Base-by-base conservation (phyloP, 2,888 invertebrate species). In the Lottia scabra region DNA sequence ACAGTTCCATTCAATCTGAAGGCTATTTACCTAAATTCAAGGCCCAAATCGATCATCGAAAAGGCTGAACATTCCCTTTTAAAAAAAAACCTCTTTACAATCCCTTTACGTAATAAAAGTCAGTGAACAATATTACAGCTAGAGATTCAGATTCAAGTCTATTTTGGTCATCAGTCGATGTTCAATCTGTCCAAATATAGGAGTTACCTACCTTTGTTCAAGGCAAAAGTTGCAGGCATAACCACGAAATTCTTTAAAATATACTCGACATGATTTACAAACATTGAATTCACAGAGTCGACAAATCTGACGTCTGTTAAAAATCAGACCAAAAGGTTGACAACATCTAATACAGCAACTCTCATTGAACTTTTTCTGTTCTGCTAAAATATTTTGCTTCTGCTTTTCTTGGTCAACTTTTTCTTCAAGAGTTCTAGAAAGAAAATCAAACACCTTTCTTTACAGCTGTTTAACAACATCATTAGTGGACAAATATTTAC, bases 271-370 rank as follows among this genome's bases (percentile, higher is more conserved):
- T 23, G 79, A 81, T 67, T 88, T 86, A 79, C 90, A 90, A 67
- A 89, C 83, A 74, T 78, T 83, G 62, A 85, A 84, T 3, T 84
- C 73, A 76, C 90, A 90, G 16, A 71, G 70, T 44, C 78, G 73
- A 78, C 90, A 90, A 10, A 78, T 73, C 67, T 85, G 82, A 68
- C 85, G 85, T n/a, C 88, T 83, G 72, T 88, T 88, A 75, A 89
- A 87, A 23, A 89, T 79, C 66, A 89, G 78, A 45, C 87, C 87
- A 75, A 89, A 89, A 8, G 80, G 74, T 67, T 81, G 79, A 72
- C 82, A 85, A 68, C 89, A 89, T 30, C 86, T 76, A 66, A 87
- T 84, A 75, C 89, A 89, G 69, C 84, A 84, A 75, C 84, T 85
- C 72, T 84, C 83, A 72, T 87, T 88, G 70, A 88, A 86, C 26